Evolutionary conservation across 1,140 invertebrate species (phyloP), one percentile per base, ranked within the genome.

Genomic region (Cepaea nemoralis): DNA sequence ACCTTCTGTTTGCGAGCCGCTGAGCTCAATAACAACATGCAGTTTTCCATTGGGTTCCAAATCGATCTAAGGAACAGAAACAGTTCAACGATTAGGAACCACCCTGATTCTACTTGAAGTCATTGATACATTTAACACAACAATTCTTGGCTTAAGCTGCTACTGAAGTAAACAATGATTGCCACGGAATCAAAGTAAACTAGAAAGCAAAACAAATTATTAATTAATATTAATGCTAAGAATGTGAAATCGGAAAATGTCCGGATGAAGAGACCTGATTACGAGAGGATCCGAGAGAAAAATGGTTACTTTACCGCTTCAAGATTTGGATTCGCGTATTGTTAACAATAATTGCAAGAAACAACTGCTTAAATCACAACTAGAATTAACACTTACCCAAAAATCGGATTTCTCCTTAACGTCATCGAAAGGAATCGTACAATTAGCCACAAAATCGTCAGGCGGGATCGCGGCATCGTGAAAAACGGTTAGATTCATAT

Each of bases 391-490:
- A 89, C 94, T 93, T 92, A 99, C 98, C 98, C 98, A 99, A 92
- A 99, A 96, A 93, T 99, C 98, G 92, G 82, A 87, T 81, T 89
- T 85, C 77, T 86, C 88, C 80, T 96, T 94, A 69, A 99, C 93
- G 91, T 99, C 97, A 90, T 99, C 97, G 92, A 99, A 98, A 74
- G 96, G 94, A 87, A 99, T 96, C 86, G 94, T 96, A 93, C 97
- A 98, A 92, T 99, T 99, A 82, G 98, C 98, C 81, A 99, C 97
- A 94, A 99, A 99, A 90, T 98, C 97, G 89, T 96, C 95, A 37
- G 98, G 97, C 83, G 97, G 97, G 88, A 99, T 95, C 63, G 98
- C 97, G 84, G 98, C 97, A 94, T 99, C 97, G 92, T 99, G 98
- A 93, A 99, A 99, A 85, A 99, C 97, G 39, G 98, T 99, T 87